Evolutionary conservation across 2,797 vertebrate genomes (phyloP).

Genomic region (Carcharodon carcharias): DNA sequence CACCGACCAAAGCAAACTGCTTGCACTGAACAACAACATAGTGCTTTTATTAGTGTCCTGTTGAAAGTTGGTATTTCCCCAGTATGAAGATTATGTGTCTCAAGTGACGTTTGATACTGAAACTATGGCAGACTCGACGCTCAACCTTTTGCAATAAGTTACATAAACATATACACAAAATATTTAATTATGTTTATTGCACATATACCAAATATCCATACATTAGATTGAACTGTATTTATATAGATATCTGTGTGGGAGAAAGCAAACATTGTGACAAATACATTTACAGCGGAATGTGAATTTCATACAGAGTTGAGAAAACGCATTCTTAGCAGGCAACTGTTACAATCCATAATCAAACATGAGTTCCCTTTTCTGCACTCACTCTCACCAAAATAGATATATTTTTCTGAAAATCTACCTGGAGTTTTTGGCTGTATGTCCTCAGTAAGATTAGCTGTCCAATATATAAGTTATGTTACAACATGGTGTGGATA

Average conservation of each 20-base stretch:
- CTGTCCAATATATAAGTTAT: neutral
- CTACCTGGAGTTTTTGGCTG: neutral
- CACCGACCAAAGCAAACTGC: no score
- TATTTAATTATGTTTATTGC: slow-evolving; percentile 2
- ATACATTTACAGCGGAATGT: neutral
- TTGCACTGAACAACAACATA: no score
- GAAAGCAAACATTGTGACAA: slow-evolving; percentile 1
- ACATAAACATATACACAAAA: neutral
- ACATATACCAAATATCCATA: slow-evolving; percentile 20
- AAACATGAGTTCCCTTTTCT: neutral
- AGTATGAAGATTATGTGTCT: no score
- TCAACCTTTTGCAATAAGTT: neutral
- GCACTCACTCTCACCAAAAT: neutral
- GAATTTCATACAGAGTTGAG: neutral
- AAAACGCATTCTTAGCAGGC: neutral
- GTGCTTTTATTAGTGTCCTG: no score
- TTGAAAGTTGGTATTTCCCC: neutral
- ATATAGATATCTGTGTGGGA: neutral
- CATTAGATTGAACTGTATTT: neutral
- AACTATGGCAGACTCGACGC: neutral
- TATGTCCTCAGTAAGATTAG: neutral
- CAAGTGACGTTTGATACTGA: neutral
- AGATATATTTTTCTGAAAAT: neutral
- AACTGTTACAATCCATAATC: neutral
- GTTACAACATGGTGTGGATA: neutral